Conservation (phyloP, 2,888 invertebrate genomes). For the Rotaria socialis region DNA sequence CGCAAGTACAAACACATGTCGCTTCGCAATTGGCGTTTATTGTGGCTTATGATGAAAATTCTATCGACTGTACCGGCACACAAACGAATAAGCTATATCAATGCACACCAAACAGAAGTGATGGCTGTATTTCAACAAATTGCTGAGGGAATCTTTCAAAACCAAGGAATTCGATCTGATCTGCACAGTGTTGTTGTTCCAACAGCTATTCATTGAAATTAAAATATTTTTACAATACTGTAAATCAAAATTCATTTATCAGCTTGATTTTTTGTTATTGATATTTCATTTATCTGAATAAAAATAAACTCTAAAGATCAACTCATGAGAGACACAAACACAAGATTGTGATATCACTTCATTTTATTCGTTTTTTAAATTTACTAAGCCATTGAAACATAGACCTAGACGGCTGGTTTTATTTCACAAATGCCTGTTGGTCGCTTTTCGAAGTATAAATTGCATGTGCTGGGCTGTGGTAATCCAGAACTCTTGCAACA, state of each 20-base stretch:
- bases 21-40: slow-evolving; percentile 23
- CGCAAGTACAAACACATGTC: slow-evolving; percentile 11
- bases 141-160: slow-evolving; percentile 21
- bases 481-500: too few relatives aligned
- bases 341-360: too few relatives aligned
- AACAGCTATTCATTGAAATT: not conserved
- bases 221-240: not conserved
- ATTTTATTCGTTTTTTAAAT: too few relatives aligned
- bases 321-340: too few relatives aligned
- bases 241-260: not conserved
- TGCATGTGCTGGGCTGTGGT: too few relatives aligned
- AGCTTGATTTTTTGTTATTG: not conserved
- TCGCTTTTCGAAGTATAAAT: too few relatives aligned
- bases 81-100: not conserved
- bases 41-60: slow-evolving; percentile 24
- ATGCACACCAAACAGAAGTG: slow-evolving; percentile 10
- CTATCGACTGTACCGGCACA: not conserved
- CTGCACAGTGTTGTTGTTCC: not conserved
- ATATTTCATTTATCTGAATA: too few relatives aligned
- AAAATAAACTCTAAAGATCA: too few relatives aligned
- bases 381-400: too few relatives aligned
- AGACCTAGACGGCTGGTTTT: too few relatives aligned
- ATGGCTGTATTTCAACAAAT: slow-evolving; percentile 30
- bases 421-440: too few relatives aligned
- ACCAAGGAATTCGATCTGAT: not conserved